A percentile compares a stretch with the other conserved stretches of the same genome.
phyloP scores from a whole-genome alignment of 1,140 invertebrate species.

The Drosophila quadrilineata region DNA sequence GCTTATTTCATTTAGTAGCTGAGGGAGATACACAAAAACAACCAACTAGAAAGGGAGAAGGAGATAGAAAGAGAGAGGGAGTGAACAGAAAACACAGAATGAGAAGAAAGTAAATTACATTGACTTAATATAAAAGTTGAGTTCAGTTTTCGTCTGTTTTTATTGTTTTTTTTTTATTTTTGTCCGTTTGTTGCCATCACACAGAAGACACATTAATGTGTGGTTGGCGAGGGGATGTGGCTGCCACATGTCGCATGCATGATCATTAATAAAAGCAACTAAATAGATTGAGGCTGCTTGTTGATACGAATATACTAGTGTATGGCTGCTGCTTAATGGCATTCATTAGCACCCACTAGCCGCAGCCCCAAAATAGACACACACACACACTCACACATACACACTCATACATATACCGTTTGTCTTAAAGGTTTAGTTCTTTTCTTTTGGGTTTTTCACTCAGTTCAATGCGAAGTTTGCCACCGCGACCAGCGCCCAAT shows the following conservation, averaged over 20 bases:
- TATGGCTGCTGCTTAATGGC: slow-evolving; percentile 46
- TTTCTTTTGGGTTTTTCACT: slow-evolving; percentile 3
- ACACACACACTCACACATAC: slow-evolving; percentile 2
- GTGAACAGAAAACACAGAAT: too few species aligned
- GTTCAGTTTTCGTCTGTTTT: not conserved
- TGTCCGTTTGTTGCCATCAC: too few species aligned
- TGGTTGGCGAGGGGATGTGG: not conserved
- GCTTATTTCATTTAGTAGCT: slow-evolving; percentile 53
- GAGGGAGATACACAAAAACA: too few species aligned
- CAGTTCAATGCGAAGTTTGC: not conserved
- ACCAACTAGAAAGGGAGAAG: too few species aligned
- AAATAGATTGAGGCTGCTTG: slow-evolving; percentile 61
- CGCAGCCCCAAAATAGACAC: not conserved
- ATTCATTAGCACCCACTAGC: slow-evolving; percentile 43
- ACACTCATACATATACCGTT: not conserved
- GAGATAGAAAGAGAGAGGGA: slow-evolving; percentile 10
- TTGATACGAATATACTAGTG: not conserved
- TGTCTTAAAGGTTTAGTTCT: slow-evolving; percentile 29
- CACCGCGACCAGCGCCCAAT: slow-evolving; percentile 54
- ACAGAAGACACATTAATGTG: not conserved
- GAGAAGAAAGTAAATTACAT: slow-evolving; percentile 37
- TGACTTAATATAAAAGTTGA: slow-evolving; percentile 24
- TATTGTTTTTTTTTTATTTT: not conserved
- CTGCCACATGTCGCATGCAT: slow-evolving; percentile 58
- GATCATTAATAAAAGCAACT: slow-evolving; percentile 73